Evolutionary conservation across 2,113 vertebrate genomes (phyloP).

Genomic region (Datnioides undecimradiatus): DNA sequence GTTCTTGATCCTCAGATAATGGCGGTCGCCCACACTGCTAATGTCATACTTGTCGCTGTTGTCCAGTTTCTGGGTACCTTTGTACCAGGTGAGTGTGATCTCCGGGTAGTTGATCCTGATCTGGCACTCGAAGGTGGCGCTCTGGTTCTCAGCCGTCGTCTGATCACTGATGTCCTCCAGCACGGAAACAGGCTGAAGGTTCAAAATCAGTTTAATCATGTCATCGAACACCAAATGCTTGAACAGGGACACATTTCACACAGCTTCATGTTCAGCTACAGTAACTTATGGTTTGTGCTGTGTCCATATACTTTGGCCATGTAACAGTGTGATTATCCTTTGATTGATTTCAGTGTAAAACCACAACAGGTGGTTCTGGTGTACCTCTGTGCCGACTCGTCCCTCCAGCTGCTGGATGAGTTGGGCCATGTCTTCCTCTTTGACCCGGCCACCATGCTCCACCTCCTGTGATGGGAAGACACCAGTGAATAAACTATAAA

Average conservation of each 20-base stretch:
- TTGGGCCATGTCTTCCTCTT: conserved; percentile 90
- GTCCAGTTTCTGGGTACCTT: conserved; percentile 94
- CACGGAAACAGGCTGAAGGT: conserved; percentile 90
- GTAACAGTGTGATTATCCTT: not conserved
- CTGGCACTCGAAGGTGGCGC: conserved; percentile 91
- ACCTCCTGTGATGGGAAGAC: conserved; percentile 84
- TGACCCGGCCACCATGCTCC: conserved; percentile 87
- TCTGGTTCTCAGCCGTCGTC: conserved; percentile 85
- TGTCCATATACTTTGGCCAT: not conserved
- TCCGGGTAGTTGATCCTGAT: conserved; percentile 98
- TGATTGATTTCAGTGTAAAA: not conserved
- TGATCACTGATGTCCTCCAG: conserved; percentile 93
- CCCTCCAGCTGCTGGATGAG: conserved; percentile 85
- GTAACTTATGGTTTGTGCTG: too few species aligned
- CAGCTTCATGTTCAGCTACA: too few species aligned
- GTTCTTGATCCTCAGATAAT: conserved; percentile 89
- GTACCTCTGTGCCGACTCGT: conserved; percentile 66
- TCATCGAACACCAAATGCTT: not conserved
- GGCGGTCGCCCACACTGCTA: conserved; percentile 87
- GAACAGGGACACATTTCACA: too few species aligned
- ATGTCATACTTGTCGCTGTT: conserved; percentile 91
- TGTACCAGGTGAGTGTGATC: conserved; percentile 97
- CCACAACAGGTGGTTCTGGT: not conserved
- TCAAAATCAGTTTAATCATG: not conserved
- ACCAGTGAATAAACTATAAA: not conserved